Evolutionary conservation across 2,113 vertebrate genomes (phyloP).

Genomic region (Crocuta crocuta): DNA sequence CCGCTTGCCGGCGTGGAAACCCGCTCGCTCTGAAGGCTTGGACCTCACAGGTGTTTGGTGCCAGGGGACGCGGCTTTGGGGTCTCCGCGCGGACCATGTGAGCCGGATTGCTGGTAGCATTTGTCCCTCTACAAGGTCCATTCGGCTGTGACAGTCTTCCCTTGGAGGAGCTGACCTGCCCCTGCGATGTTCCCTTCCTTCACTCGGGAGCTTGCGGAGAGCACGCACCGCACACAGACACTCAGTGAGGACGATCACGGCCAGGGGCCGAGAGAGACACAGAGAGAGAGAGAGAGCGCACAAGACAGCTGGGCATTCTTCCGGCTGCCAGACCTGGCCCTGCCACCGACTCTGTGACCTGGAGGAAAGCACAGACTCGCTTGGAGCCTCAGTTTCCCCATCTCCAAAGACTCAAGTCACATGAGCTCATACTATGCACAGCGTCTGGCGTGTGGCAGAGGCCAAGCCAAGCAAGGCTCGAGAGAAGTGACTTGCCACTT

Average conservation of each 20-base stretch:
- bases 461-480: neutral
- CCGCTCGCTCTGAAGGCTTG: fast-evolving
- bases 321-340: neutral
- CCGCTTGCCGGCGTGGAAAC: neutral
- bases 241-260: neutral
- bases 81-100: fast-evolving
- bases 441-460: fast-evolving
- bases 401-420: too few relatives aligned
- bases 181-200: neutral
- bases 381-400: neutral
- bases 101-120: neutral
- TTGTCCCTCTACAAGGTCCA: neutral
- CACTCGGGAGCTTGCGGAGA: neutral
- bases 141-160: too few relatives aligned
- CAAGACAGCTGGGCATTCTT: neutral
- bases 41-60: neutral
- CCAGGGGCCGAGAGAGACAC: neutral
- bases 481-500: slow-evolving; percentile 28
- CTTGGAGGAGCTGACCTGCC: neutral
- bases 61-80: neutral
- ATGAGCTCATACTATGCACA: fast-evolving
- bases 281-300: too few relatives aligned
- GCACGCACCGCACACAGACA: fast-evolving
- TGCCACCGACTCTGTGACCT: neutral
- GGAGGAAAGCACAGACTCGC: neutral